These are phyloP conservation scores for Brachionus paranguensis DNA, from an alignment of 1,140 invertebrate species.

Conservation along the genomic window DNA sequence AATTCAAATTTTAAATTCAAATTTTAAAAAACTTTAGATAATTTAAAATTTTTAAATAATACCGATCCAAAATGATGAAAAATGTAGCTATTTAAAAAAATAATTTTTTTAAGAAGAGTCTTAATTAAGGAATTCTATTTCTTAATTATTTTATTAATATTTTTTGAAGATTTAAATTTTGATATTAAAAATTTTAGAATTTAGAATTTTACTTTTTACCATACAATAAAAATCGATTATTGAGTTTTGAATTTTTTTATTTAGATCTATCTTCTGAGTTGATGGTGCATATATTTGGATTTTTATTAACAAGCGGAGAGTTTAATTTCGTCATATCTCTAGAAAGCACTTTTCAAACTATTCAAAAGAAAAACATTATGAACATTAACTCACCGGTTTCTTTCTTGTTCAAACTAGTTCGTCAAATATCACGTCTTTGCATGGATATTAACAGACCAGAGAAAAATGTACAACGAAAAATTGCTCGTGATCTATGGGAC, in stretches of 20 bases:
- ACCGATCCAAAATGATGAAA: too few relatives aligned
- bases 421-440: conserved; percentile 25
- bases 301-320: background rate
- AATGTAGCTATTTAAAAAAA: too few relatives aligned
- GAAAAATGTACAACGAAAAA: background rate
- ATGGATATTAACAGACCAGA: background rate
- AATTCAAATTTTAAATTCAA: too few relatives aligned
- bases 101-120: too few relatives aligned
- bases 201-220: background rate
- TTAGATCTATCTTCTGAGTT: background rate
- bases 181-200: background rate
- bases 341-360: background rate
- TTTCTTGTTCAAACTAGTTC: background rate
- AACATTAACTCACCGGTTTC: background rate
- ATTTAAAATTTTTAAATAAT: too few relatives aligned
- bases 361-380: conserved; percentile 2
- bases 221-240: background rate
- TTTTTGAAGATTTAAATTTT: background rate
- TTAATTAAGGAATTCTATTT: too few relatives aligned
- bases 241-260: background rate
- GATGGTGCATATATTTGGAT: background rate
- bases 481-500: conserved; percentile 24
- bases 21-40: too few relatives aligned
- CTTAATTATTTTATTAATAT: too few relatives aligned
- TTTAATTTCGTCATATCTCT: background rate